Evolutionary conservation across 23 tunicate genomes (phyloP), one percentile per base, ranked within the genome.

Genomic region (Diplosoma virens): DNA sequence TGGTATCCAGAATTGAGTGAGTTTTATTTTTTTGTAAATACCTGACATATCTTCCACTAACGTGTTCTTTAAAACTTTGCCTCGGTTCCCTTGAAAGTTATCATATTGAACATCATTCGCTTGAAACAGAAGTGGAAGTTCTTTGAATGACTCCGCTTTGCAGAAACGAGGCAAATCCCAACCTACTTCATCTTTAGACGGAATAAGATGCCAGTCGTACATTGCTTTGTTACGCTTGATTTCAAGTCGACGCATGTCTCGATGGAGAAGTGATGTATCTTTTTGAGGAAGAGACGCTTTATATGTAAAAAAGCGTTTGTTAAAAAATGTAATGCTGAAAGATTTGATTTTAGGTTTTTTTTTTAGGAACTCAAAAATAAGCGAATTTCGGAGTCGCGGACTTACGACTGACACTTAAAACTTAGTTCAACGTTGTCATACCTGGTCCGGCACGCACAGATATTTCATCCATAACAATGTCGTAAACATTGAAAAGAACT

Each of bases 161-260:
- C 34, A 17, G 29, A 7, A 66, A 3, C 74, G 36, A 7, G 83
- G 83, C 59, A 78, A 31, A 37, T 45, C 48, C 81, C 81, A 76
- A 27, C 81, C 81, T 3, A 32, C 30, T 11, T 58, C 52, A 36
- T 76, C 83, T 7, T 7, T n/a, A 34, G 74, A 30, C 2, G 75
- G 75, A 3, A 32, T 3, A 4, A 59, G 45, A 18, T 41, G 36
- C 83, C 83, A 78, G 20, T 35, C 59, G 33, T 78, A 78, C 16
- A 26, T 28, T 17, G 21, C 24, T 25, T 28, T 63, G 74, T 65
- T 64, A n/a, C 18, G 21, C 32, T 64, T 75, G 1, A 65, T 37
- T 27, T 78, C 83, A 11, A 6, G 35, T 29, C 33, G 24, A 18
- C 83, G 83, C 21, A 78, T 45, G 20, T 78, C 74, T 22, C 37